phyloP scores from a whole-genome alignment of 2,888 invertebrate species.

The Steinernema scapterisci region DNA sequence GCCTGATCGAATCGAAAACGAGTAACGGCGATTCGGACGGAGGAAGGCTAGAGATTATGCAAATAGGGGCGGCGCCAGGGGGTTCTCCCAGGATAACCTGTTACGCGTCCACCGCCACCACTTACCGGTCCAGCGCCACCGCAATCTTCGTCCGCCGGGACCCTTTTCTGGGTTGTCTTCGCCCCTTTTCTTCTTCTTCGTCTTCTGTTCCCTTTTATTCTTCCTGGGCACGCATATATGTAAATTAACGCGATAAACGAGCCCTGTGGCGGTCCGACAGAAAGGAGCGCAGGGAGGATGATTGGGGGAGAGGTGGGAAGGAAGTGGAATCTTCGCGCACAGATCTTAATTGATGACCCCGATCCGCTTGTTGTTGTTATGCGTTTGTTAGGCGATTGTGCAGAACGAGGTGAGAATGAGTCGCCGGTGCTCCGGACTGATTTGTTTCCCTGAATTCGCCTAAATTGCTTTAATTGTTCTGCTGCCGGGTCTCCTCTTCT shows the following conservation, averaged over 20 bases:
- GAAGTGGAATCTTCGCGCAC: not conserved
- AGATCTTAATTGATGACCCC: constrained; percentile 32
- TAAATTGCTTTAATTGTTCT: constrained; percentile 23
- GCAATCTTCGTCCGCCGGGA: constrained; percentile 1
- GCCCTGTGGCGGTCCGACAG: not conserved
- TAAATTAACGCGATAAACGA: constrained; percentile 29
- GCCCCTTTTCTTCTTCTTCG: not conserved
- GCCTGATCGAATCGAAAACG: constrained; percentile 18
- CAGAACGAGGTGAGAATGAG: constrained; percentile 20
- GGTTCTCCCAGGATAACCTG: constrained; percentile 13
- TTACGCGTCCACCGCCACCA: not conserved
- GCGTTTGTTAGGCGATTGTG: not conserved
- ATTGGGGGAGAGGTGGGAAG: not conserved
- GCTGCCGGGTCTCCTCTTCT: not conserved
- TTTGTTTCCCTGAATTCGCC: constrained; percentile 2
- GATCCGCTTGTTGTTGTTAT: constrained; percentile 31
- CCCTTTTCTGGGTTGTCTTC: not conserved
- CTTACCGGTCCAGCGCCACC: not conserved
- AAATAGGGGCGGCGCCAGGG: not conserved
- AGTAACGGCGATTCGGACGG: not conserved
- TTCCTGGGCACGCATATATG: not conserved
- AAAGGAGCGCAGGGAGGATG: not conserved
- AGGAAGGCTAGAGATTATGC: constrained; percentile 16
- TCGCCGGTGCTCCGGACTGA: not conserved
- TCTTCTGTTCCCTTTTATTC: not conserved